Percentiles rank a stretch among this genome's conserved stretches.
These are phyloP conservation scores for Cosmia pyralina DNA, from an alignment of 2,888 invertebrate species.

Conservation along the genomic window DNA sequence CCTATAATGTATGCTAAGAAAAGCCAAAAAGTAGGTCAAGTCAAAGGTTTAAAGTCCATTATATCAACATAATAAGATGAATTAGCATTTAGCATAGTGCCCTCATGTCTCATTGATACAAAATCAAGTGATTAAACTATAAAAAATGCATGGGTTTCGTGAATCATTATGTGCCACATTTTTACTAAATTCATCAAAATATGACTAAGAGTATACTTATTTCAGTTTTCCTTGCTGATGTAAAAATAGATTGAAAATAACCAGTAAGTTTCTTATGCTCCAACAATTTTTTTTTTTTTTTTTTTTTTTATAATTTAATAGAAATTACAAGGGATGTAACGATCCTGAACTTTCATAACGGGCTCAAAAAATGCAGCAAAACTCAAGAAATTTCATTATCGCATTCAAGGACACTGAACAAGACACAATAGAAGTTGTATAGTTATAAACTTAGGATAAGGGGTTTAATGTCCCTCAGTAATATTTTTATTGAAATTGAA, in stretches of 20 bases:
- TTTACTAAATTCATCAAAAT: conserved; percentile 16
- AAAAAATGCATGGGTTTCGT: not conserved
- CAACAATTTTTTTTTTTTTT: not conserved
- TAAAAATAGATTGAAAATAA: not conserved
- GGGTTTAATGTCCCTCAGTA: no score
- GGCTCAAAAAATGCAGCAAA: not conserved
- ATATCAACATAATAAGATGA: conserved; percentile 3
- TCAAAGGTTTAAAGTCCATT: not conserved
- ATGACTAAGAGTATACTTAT: conserved; percentile 18
- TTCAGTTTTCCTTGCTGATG: not conserved
- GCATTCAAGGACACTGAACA: no score
- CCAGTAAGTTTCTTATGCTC: not conserved
- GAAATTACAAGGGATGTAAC: not conserved
- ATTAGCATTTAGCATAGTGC: not conserved
- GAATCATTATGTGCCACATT: conserved; percentile 19
- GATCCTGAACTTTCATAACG: not conserved
- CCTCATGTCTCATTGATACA: not conserved
- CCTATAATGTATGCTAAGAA: not conserved
- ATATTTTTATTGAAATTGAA: not conserved
- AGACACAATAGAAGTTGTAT: no score
- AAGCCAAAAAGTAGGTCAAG: conserved; percentile 18
- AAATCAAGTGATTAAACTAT: conserved; percentile 1
- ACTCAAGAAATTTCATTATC: not conserved
- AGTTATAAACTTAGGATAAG: no score
- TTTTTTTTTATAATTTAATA: no score